Evolutionary conservation across 1,140 invertebrate species (phyloP), one percentile per base, ranked within the genome.

Genomic region (Aphidius ervi): DNA sequence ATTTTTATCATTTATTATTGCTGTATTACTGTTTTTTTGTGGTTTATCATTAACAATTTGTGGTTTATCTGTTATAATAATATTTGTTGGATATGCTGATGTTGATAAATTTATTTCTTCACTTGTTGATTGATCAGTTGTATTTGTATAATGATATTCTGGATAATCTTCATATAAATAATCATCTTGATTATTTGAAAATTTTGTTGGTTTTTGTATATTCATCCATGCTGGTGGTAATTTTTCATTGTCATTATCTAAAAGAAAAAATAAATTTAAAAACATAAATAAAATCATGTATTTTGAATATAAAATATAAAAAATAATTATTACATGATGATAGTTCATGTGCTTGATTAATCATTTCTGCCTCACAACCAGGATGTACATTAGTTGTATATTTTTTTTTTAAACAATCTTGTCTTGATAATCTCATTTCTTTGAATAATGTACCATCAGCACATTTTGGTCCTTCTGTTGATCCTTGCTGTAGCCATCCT

Each of bases 101-200:
- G 45, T 48, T 16, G 53, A 20, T 8, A 49, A 40, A 49, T 37
- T 37, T 6, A 40, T 54, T 16, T 50, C 42, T 20, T 56, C 9
- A 9, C 23, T 23, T 16, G 57, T 58, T 1, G 50, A 20, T 16
- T 56, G 7, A 46, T 70, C 65, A 2, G 39, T 74, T 55, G 83
- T 81, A 71, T 86, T 87, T 54, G 71, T 68, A 7, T 84, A 83
- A 50, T 83, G 82, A 75, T 88, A 89, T 70, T 92, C 90, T 3
- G 88, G 79, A 74, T 90, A 92, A 63, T 92, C 88, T 68, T 90
- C 89, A 69, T 92, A 91, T n/a, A 59, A 39, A 66, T 90, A 87
- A 67, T 91, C 91, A 65, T 92, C 89, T 3, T 85, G 85, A 68
- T 91, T 88, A 63, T 87, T 84, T 1, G 86, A 85, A 7, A 84